A percentile compares a stretch with the other conserved stretches of the same genome.
phyloP scores from a whole-genome alignment of 2,888 invertebrate genomes.

The Muschampia plurimacula region DNA sequence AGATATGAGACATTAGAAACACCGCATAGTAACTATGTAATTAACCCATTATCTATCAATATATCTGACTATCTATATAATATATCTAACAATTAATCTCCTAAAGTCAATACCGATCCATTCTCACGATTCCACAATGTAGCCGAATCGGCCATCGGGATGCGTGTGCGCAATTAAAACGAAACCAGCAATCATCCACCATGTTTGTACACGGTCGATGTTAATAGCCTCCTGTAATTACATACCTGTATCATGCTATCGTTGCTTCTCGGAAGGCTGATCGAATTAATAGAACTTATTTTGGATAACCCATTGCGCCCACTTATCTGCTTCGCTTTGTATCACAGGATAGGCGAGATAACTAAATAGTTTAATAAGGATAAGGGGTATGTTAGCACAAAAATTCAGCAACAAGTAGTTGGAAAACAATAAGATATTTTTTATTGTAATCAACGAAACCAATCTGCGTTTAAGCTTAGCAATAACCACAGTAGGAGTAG shows the following conservation, averaged over 20 bases:
- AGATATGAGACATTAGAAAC: not conserved
- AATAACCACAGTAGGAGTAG: too few species aligned
- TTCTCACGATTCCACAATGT: conserved; percentile 76
- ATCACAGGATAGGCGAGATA: not conserved
- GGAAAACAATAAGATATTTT: too few species aligned
- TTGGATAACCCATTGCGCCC: conserved; percentile 58
- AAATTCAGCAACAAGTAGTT: not conserved
- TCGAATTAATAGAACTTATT: conserved; percentile 83
- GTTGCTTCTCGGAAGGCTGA: conserved; percentile 83
- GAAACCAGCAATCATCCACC: conserved; percentile 84
- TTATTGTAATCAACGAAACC: too few species aligned
- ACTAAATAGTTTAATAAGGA: not conserved
- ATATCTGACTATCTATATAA: not conserved
- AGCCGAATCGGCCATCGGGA: conserved; percentile 74
- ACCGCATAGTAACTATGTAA: not conserved
- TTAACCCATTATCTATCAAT: not conserved
- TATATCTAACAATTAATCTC: conserved; percentile 36
- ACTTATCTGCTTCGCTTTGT: conserved; percentile 36
- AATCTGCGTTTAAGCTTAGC: too few species aligned
- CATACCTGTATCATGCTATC: conserved; percentile 81
- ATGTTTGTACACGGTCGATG: conserved; percentile 85
- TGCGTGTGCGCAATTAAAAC: conserved; percentile 85
- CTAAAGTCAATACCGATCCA: conserved; percentile 75
- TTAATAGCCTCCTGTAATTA: conserved; percentile 84
- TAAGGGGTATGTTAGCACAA: not conserved